Evolutionary conservation across 2,888 invertebrate species (phyloP), one percentile per base, ranked within the genome.

Genomic region (Cantharis nigra): DNA sequence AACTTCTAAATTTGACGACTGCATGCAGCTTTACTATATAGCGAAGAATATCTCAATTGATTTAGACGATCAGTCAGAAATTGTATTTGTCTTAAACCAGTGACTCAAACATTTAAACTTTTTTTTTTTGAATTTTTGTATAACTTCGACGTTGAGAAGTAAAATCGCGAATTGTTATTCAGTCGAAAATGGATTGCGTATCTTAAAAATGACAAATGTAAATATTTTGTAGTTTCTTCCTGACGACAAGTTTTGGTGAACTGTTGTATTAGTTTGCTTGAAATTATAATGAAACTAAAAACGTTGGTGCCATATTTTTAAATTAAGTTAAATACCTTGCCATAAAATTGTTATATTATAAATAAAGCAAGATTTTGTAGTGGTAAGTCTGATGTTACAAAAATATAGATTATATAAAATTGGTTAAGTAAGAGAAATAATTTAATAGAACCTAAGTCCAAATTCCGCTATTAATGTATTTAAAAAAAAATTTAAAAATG

Each of bases 221-320:
- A 23, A 67, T 10, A 26, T 20, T 67, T 67, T 67, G 65, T n/a
- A 49, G n/a, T 49, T 49, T 49, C 49, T 49, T 67, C 26, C 18
- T 26, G 20, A n/a, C 65, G 20, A 65, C 23, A 26, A 14, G 20
- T 11, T 67, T n/a, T 67, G 7, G 18, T 23, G n/a, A 23, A 67
- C 20, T 26, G 65, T 67, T 23, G 20, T 67, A 13, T 67, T 23
- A 67, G 20, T 67, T 18, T 67, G 26, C 23, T 49, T 49, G 49
- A 49, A 49, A n/a, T 49, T 69, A 65, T 72, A 69, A 75, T 69
- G 70, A 74, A 73, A 76, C 71, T 78, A 78, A 49, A 49, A 49
- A 78, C 77, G 71, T 74, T 63, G 70, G 81, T 81, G 81, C 81
- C 81, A 81, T 81, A 81, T 79, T 79, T 76, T 76, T 78, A 75